Conservation (phyloP, 2,888 invertebrate genomes). For the Agrochola litura region DNA sequence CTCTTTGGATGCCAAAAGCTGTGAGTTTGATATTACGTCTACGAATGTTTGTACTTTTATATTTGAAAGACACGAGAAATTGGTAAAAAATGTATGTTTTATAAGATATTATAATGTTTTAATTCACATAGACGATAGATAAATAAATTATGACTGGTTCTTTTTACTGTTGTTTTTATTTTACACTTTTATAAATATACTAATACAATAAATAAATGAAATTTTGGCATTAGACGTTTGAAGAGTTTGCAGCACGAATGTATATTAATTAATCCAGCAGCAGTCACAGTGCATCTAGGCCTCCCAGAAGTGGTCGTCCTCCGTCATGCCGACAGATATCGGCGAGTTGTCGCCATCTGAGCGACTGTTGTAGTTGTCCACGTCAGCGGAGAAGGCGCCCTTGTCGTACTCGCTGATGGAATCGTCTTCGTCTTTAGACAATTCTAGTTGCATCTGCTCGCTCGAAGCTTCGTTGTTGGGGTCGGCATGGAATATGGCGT, state of each 20-base stretch:
- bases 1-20: conserved; percentile 70
- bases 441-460: conserved; percentile 69
- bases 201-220: conserved; percentile 43
- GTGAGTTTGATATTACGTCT: conserved; percentile 69
- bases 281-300: conserved; percentile 62
- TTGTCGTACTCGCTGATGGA: conserved; percentile 67
- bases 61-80: conserved; percentile 75
- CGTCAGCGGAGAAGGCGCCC: conserved; percentile 81
- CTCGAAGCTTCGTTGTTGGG: conserved; percentile 69
- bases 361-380: conserved; percentile 79
- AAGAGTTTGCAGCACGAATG: conserved; percentile 19
- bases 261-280: not conserved
- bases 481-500: conserved; percentile 75
- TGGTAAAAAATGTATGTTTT: conserved; percentile 81
- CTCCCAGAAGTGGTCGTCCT: conserved; percentile 85
- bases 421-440: conserved; percentile 68
- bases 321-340: conserved; percentile 76
- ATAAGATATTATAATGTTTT: conserved; percentile 79
- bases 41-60: conserved; percentile 89
- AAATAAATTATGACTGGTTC: conserved; percentile 86
- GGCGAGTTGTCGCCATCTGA: conserved; percentile 77
- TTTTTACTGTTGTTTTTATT: conserved; percentile 67
- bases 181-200: conserved; percentile 51
- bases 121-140: conserved; percentile 79
- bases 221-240: conserved; percentile 26